Base-by-base conservation (phyloP, 1,140 invertebrate genomes). In the Drosophila pectinifera region DNA sequence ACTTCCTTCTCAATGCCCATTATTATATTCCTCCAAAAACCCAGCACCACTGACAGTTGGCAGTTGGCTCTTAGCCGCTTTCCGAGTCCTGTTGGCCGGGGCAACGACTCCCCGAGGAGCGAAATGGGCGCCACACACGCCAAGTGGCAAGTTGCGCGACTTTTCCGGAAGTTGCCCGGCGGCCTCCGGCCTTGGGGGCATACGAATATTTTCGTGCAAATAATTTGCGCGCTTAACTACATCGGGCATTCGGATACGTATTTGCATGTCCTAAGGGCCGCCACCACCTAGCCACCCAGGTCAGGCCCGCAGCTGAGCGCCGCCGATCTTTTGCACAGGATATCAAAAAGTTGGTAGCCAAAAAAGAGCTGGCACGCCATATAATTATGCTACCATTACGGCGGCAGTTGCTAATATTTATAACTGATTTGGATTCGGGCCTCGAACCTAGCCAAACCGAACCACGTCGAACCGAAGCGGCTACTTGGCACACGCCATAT, bases 181-280 rank as follows among this genome's bases (percentile, higher is more conserved):
- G 67, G 64, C 64, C 59, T 31, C 53, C 69, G 63, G 76, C 41
- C 59, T 36, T 38, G 20, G 26, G 64, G 68, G 18, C 65, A 57
- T 22, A 88, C 51, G 79, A 84, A 90, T 90, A 89, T 89, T 90
- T 89, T 89, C 85, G 84, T 89, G 84, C 77, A 89, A 89, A 89
- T 89, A 89, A 89, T 84, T 89, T 89, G 85, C 80, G 73, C 75
- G 85, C 80, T 78, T 89, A 89, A 84, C 80, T 78, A 80, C 77
- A 76, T 57, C 72, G 77, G 73, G 51, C 80, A 89, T 89, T 84
- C 69, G 58, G 67, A 73, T 80, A 74, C 63, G 79, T 84, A 77
- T 77, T 85, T 80, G 61, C 64, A 85, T 79, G 78, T 39, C 48
- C 46, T 11, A 20, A 24, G 34, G 34, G 18, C 16, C 14, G 14